Base-by-base conservation (phyloP, 2,888 invertebrate species). In the Cephus nigrinus region DNA sequence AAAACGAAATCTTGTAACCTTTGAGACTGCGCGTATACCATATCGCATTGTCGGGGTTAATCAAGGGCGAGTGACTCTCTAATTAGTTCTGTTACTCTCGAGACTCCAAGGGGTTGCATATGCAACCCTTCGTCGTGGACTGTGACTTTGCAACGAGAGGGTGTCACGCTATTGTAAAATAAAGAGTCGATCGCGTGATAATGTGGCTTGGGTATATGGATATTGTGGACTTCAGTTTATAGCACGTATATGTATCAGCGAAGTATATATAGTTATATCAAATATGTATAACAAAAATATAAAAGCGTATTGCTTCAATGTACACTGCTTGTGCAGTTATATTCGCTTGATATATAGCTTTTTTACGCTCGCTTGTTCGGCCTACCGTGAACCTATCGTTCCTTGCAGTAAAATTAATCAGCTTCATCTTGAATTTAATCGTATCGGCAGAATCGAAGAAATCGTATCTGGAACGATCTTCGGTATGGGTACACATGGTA, bases 71-170 rank as follows among this genome's bases (percentile, higher is more conserved):
- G 85, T 80, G 85, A 84, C 85, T 84, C 79, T 74, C 85, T 88
- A 88, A 88, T 87, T 88, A 87, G 83, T 86, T 84, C 85, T 80
- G 81, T 81, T 34, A 55, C 81, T 82, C 86, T 85, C 83, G 82
- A 87, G 86, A 86, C 83, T 83, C 80, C 79, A 82, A 82, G 79
- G 81, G 82, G 81, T 83, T 80, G 31, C 71, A 33, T 33, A 71
- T 71, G 32, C 71, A 33, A 31, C 71, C 71, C 71, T 71, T 33
- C 32, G 33, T 11, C 23, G 15, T 55, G 55, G 1, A 23, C 23
- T 55, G 55, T 55, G 55, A 55, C 23, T 23, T 55, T 23, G 23
- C 23, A 55, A 55, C 55, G 55, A 23, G 55, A 23, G 55, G 9
- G 55, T 15, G 23, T 55, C 55, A 55, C 55, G 55, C 55, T 55